Percentiles rank a stretch among this genome's conserved stretches.
Evolutionary conservation across 2,113 vertebrate species (phyloP).

Genomic region (Centropus bengalensis): DNA sequence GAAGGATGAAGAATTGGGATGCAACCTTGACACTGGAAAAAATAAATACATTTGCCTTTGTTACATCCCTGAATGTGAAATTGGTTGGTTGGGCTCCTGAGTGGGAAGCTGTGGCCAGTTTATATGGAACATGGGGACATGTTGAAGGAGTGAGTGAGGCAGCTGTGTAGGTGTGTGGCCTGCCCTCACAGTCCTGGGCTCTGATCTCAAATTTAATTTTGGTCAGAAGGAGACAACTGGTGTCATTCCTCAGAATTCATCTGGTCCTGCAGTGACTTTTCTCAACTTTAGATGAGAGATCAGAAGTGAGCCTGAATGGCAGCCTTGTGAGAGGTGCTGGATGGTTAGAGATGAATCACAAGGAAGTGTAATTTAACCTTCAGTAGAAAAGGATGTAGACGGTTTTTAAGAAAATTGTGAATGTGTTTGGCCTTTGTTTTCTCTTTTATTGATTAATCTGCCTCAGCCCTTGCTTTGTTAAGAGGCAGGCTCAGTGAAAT

Average conservation of each 20-base stretch:
- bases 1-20: not conserved
- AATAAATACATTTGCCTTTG: not conserved
- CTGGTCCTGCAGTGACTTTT: not conserved
- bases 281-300: not conserved
- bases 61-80: not conserved
- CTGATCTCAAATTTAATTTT: not conserved
- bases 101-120: not conserved
- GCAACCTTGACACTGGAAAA: not conserved
- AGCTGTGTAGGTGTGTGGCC: not conserved
- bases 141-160: not conserved
- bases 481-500: not conserved
- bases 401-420: not conserved
- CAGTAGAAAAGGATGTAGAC: not conserved
- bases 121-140: rapidly evolving
- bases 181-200: rapidly evolving
- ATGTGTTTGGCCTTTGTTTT: not conserved
- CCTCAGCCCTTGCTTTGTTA: not conserved
- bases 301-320: not conserved
- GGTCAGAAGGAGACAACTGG: not conserved
- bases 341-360: not conserved
- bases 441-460: not conserved
- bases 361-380: not conserved
- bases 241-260: not conserved
- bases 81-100: not conserved
- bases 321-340: rapidly evolving